Evolutionary conservation across 2,888 invertebrate genomes (phyloP), one percentile per base, ranked within the genome.

Genomic region (Meteorus colon): DNA sequence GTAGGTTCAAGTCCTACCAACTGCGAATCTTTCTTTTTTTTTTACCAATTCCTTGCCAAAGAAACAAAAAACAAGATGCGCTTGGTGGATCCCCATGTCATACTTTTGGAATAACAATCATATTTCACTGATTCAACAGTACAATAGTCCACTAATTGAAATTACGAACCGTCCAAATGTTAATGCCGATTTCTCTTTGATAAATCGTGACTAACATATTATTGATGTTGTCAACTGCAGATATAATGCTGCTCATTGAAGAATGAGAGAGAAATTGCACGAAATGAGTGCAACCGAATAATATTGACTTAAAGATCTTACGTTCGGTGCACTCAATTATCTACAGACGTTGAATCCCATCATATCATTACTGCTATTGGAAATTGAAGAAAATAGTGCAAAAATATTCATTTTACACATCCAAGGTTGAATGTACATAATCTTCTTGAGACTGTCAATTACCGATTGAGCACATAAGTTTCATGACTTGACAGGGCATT

Each of bases 1-100:
- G 94, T 94, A 95, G 95, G 95, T 95, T 95, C 95, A 94, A 95
- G 94, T 95, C 95, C 94, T 95, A 94, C 94, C 94, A 94, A 93
- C 94, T 94, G 95, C 94, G 95, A 85, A 4, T 45, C 55, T 75
- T 77, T 75, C 75, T 75, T 27, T 27, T 66, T 48, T 76, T 48
- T 55, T 65, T 70, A 5, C 2, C n/a, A 16, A 24, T 24, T 14
- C 1, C 16, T 48, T 48, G 16, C 5, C 14, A 3, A 14, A 2
- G 5, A 3, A 5, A 24, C 3, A 62, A 24, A 24, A 4, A 24
- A 62, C 5, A 62, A 24, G 19, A 14, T 27, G 27, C 59, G 5
- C 19, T 19, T n/a, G 12, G 10, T 45, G 12, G 5, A 45, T 45
- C 3, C 3, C 1, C 45, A 45, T 45, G 45, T 45, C 1, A 45